A percentile compares a stretch with the other conserved stretches of the same genome.
phyloP scores from a whole-genome alignment of 2,888 invertebrate species.

The Ornithoptera alexandrae region DNA sequence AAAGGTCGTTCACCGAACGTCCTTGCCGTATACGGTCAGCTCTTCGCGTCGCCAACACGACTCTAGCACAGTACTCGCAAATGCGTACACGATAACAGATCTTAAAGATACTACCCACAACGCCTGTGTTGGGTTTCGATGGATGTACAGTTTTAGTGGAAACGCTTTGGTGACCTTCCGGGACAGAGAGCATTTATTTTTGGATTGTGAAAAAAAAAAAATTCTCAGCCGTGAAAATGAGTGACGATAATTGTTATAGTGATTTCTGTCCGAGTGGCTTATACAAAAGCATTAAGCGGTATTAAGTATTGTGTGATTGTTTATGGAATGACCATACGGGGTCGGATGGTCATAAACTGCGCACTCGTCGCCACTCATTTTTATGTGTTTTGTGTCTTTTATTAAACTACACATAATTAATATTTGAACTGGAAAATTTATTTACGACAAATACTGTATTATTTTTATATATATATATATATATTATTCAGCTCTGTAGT shows the following conservation, averaged over 20 bases:
- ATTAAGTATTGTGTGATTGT: slow-evolving; percentile 7
- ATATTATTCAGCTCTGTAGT: too few species aligned
- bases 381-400: not conserved
- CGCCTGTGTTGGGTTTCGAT: not conserved
- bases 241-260: slow-evolving; percentile 7
- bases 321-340: slow-evolving; percentile 5
- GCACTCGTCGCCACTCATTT: not conserved
- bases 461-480: too few species aligned
- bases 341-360: not conserved
- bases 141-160: slow-evolving; percentile 1
- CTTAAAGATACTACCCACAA: not conserved
- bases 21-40: slow-evolving; percentile 40
- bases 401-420: not conserved
- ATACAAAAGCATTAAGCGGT: slow-evolving; percentile 4
- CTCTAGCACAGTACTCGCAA: slow-evolving; percentile 16
- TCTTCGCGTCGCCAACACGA: slow-evolving; percentile 33
- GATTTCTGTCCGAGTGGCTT: slow-evolving; percentile 15
- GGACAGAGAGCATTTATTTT: slow-evolving; percentile 10
- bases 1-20: slow-evolving; percentile 40
- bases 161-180: slow-evolving; percentile 12
- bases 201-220: slow-evolving; percentile 13
- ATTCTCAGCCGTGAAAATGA: slow-evolving; percentile 3
- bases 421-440: too few species aligned
- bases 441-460: too few species aligned
- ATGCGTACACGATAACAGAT: slow-evolving; percentile 3